Conservation (phyloP, 2,888 invertebrate species). For the Dryocosmus kuriphilus region DNA sequence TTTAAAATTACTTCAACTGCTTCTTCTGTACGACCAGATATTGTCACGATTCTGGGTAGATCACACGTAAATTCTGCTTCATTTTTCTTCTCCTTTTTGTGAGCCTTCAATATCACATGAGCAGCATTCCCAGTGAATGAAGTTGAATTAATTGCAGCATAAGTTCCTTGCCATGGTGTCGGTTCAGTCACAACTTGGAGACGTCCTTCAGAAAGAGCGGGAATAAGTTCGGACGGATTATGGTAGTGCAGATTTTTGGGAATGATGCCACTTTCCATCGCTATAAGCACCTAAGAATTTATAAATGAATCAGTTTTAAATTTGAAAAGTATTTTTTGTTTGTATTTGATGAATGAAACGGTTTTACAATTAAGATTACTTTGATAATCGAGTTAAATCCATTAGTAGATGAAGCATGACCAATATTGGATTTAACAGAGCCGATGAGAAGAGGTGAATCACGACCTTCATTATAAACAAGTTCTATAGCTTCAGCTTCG, state of each 20-base stretch:
- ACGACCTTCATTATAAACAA: conserved; percentile 52
- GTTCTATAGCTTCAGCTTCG: conserved; percentile 57
- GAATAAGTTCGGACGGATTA: conserved; percentile 68
- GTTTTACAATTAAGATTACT: neutral
- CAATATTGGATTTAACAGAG: conserved; percentile 53
- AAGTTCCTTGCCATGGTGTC: conserved; percentile 51
- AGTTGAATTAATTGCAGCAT: conserved; percentile 47
- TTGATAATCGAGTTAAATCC: conserved; percentile 5
- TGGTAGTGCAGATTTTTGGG: conserved; percentile 79
- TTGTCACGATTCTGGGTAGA: conserved; percentile 84
- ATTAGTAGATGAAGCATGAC: conserved; percentile 13
- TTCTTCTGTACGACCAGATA: conserved; percentile 88
- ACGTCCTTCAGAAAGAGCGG: conserved; percentile 51
- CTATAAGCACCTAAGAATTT: conserved; percentile 50
- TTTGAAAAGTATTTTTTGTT: too few relatives aligned
- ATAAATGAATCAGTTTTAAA: neutral
- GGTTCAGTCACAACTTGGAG: conserved; percentile 50
- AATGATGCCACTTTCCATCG: conserved; percentile 71
- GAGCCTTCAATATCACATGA: conserved; percentile 54
- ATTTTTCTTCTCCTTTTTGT: conserved; percentile 71
- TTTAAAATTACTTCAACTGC: conserved; percentile 82
- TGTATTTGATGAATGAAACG: neutral
- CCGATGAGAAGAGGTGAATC: conserved; percentile 55
- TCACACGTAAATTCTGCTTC: conserved; percentile 81
- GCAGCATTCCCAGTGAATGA: conserved; percentile 46